Evolutionary conservation across 2,113 vertebrate genomes (phyloP).

Genomic region (Alethe diademata): DNA sequence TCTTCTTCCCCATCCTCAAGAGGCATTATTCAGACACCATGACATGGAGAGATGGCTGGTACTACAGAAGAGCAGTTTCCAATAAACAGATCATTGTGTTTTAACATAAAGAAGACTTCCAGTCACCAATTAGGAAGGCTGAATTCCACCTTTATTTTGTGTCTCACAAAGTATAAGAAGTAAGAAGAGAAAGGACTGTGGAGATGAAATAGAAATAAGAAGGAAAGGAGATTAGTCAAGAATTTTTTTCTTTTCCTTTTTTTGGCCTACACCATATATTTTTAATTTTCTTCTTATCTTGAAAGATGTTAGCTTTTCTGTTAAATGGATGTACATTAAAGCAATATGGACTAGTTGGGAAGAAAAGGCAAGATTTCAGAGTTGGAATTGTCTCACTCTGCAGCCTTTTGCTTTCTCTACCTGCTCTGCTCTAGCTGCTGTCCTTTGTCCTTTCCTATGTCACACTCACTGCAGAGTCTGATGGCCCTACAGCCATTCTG

Average conservation of each 20-base stretch:
- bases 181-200: neutral
- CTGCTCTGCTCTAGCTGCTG: neutral
- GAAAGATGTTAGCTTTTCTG: neutral
- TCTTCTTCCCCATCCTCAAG: constrained; percentile 26
- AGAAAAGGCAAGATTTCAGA: neutral
- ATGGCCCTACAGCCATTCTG: neutral
- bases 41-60: constrained; percentile 32
- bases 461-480: neutral
- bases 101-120: constrained; percentile 42
- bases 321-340: neutral
- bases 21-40: constrained; percentile 37
- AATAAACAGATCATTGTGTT: constrained; percentile 51
- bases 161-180: neutral
- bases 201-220: neutral
- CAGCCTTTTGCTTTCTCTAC: neutral
- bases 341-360: neutral
- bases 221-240: neutral
- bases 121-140: neutral
- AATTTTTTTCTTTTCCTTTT: accelerated
- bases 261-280: accelerated
- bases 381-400: neutral
- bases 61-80: constrained; percentile 35
- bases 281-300: neutral
- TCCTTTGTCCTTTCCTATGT: neutral
- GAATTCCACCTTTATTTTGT: constrained; percentile 10